Base-by-base conservation (phyloP, 2,797 vertebrate species). In the Pseudochaenichthys georgianus region DNA sequence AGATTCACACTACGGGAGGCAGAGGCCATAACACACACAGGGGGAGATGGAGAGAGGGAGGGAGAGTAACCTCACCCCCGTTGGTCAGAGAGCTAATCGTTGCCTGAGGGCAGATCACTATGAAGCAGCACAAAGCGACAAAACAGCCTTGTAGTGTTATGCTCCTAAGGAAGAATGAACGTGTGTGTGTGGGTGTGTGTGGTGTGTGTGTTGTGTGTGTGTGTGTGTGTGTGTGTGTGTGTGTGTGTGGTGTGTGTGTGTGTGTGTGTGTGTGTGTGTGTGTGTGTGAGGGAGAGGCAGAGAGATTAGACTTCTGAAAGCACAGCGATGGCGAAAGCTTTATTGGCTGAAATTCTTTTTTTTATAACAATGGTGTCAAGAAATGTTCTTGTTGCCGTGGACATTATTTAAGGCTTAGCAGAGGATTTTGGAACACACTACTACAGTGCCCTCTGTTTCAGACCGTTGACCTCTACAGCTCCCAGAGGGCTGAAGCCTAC, bases 81-180 rank as follows among this genome's bases (percentile, higher is more conserved):
- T 74, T 69, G 83, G 83, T 76, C 76, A 70, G 69, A 80, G 82
- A 80, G 87, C 77, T 60, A n/a, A 77, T 83, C 78, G 73, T 42
- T 42, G 90, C 88, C 86, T 47, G 73, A 77, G 86, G 90, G 63
- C 58, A 64, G 73, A 86, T 87, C 17, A 4, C 86, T 78, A 73
- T 60, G 51, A 82, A 88, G 84, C 68, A 88, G 84, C 68, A 47
- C 73, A 77, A 75, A 79, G 83, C 83, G 84, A 90, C 86, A 88
- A 84, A 88, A 88, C 86, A 89, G 83, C 59, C 85, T 67, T 80
- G 75, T 78, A 80, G 81, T 78, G 80, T 74, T 78, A 69, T 65
- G 83, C 51, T 77, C 70, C 73, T 92, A 90, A 89, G 90, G 85
- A 86, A 64, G 74, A 77, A 61, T 65, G 73, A 71, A 41, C 23